These are phyloP conservation scores for Podarcis siculus DNA, from an alignment of 2,797 vertebrate species.

Conservation along the genomic window DNA sequence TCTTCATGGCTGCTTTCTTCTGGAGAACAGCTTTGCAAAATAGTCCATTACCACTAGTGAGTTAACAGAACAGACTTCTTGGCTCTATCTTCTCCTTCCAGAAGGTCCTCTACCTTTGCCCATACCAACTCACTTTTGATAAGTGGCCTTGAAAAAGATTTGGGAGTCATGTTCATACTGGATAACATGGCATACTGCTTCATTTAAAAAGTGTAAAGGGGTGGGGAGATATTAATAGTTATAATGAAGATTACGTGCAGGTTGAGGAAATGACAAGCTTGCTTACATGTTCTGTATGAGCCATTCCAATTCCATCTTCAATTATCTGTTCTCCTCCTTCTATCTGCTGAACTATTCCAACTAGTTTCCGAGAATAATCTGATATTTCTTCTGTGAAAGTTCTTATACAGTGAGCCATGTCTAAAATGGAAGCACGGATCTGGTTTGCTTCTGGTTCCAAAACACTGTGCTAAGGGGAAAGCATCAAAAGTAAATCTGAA, in stretches of 20 bases:
- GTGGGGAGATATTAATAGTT: not conserved
- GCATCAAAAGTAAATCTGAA: slow-evolving; percentile 53
- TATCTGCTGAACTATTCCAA: slow-evolving; percentile 96
- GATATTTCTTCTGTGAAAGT: slow-evolving; percentile 98
- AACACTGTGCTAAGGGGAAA: slow-evolving; percentile 87
- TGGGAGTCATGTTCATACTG: not conserved
- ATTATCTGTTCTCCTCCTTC: slow-evolving; percentile 98
- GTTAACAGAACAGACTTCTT: not conserved
- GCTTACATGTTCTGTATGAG: slow-evolving; percentile 95
- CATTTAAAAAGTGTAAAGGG: not conserved
- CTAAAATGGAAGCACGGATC: slow-evolving; percentile 97
- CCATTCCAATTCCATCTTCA: slow-evolving; percentile 94
- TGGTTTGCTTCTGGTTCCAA: slow-evolving; percentile 95
- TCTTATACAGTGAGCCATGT: slow-evolving; percentile 98
- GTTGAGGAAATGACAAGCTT: not conserved
- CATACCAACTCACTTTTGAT: not conserved
- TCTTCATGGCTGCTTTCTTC: not conserved
- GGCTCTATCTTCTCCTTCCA: not conserved
- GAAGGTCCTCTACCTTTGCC: not conserved
- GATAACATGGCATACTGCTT: not conserved
- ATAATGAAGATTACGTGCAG: not conserved
- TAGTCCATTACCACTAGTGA: not conserved
- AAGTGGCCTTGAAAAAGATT: not conserved
- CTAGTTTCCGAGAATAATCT: slow-evolving; percentile 96
- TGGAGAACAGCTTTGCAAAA: not conserved